phyloP scores from a whole-genome alignment of 2,797 vertebrate species.

The Lates japonicus region DNA sequence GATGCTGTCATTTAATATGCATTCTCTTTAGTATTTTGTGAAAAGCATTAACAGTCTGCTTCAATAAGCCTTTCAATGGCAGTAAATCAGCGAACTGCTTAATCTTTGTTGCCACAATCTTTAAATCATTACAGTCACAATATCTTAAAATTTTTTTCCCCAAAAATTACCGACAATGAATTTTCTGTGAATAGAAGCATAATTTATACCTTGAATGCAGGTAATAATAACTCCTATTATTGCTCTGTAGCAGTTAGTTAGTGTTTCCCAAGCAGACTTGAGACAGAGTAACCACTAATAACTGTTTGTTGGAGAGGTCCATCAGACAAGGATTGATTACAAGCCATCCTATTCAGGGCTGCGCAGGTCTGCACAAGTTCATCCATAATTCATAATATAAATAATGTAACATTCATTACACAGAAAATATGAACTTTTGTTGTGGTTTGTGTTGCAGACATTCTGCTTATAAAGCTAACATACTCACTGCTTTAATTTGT shows the following conservation, averaged over 20 bases:
- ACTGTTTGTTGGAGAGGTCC: conserved; percentile 78
- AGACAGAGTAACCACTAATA: conserved; percentile 75
- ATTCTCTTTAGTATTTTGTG: conserved; percentile 75
- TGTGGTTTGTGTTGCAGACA: conserved; percentile 77
- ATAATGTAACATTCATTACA: conserved; percentile 90
- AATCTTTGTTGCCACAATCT: conserved; percentile 69
- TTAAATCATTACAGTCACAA: conserved; percentile 52
- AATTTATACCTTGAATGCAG: conserved; percentile 60
- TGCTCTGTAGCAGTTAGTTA: conserved; percentile 40
- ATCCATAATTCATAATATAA: conserved; percentile 89
- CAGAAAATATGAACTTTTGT: conserved; percentile 86
- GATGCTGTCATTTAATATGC: conserved; percentile 79
- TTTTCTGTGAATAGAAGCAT: conserved; percentile 38
- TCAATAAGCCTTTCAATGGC: conserved; percentile 65
- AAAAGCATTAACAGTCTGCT: conserved; percentile 65
- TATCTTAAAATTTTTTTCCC: conserved; percentile 47
- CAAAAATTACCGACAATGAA: conserved; percentile 36
- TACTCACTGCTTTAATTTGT: conserved; percentile 85
- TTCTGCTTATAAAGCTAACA: conserved; percentile 84
- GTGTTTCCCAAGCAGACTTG: conserved; percentile 43
- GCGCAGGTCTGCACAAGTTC: conserved; percentile 79
- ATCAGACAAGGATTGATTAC: conserved; percentile 84
- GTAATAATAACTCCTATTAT: conserved; percentile 63
- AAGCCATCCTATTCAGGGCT: conserved; percentile 73
- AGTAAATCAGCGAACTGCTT: conserved; percentile 58